A percentile compares a stretch with the other conserved stretches of the same genome.
phyloP scores from a whole-genome alignment of 2,888 invertebrate species.

The Phortica magna region DNA sequence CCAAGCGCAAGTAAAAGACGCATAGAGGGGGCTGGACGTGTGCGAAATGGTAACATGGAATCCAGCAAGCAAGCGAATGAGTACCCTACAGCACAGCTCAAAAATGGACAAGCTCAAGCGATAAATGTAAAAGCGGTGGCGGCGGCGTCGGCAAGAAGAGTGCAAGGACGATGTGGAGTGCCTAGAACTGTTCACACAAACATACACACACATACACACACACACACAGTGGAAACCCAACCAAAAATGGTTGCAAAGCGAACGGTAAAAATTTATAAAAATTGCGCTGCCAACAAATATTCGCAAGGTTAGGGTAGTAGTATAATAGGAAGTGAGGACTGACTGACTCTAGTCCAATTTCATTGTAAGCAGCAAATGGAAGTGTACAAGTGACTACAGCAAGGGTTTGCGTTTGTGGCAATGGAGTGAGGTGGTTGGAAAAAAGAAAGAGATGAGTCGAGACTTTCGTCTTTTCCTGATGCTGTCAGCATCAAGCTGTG shows the following conservation, averaged over 20 bases:
- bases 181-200: conserved; percentile 5
- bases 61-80: conserved; percentile 1
- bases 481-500: conserved; percentile 3
- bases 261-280: conserved; percentile 62
- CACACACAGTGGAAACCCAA: not conserved
- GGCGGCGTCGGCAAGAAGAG: not conserved
- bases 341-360: not conserved
- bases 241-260: conserved; percentile 24
- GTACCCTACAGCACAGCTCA: conserved; percentile 19
- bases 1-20: not conserved
- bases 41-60: conserved; percentile 21
- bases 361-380: conserved; percentile 28
- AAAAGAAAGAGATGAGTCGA: conserved; percentile 26
- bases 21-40: not conserved
- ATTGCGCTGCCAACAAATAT: conserved; percentile 67
- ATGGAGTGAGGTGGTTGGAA: not conserved
- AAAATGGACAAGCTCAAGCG: conserved; percentile 9
- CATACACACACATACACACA: not conserved
- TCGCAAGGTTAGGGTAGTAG: conserved; percentile 12
- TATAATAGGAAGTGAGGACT: not conserved
- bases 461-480: not conserved
- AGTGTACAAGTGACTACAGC: conserved; percentile 34
- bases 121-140: not conserved
- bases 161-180: not conserved
- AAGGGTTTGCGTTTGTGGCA: conserved; percentile 20